Evolutionary conservation across 2,797 vertebrate genomes (phyloP).

Genomic region (Anguilla anguilla): DNA sequence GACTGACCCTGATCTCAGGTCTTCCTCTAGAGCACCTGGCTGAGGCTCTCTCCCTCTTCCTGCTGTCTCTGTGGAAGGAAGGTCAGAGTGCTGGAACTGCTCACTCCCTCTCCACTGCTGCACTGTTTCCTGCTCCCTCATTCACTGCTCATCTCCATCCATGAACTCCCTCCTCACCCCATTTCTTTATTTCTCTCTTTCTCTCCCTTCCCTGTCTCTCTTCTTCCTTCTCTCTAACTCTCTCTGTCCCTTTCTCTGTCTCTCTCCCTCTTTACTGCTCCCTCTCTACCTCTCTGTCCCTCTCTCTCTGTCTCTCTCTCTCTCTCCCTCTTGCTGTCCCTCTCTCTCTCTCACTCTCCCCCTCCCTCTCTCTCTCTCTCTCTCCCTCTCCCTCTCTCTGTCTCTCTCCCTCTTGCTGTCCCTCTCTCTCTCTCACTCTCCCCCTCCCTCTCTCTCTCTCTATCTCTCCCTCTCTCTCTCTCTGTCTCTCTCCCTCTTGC

Average conservation of each 20-base stretch:
- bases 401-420: slow-evolving; percentile 1
- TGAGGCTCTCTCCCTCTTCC: background rate
- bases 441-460: slow-evolving; percentile 57
- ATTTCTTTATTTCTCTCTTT: slow-evolving; percentile 60
- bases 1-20: background rate
- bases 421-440: slow-evolving; percentile 46
- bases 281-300: slow-evolving; percentile 49
- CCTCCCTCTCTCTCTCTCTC: slow-evolving; percentile 58
- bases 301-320: slow-evolving; percentile 52
- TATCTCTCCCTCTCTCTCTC: slow-evolving; percentile 50
- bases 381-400: slow-evolving; percentile 30
- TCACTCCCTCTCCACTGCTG: slow-evolving; percentile 25
- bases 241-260: slow-evolving; percentile 52
- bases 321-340: slow-evolving; percentile 31
- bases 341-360: slow-evolving; percentile 56
- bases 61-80: background rate
- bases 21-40: background rate
- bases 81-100: slow-evolving; percentile 18
- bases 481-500: slow-evolving; percentile 6
- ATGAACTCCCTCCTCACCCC: background rate
- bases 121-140: background rate
- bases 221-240: slow-evolving; percentile 50
- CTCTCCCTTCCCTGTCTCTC: slow-evolving; percentile 51
- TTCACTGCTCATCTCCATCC: background rate
- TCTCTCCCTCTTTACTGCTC: too few species aligned